phyloP scores from a whole-genome alignment of 2,797 vertebrate species.

The Zenarchopterus dispar region DNA sequence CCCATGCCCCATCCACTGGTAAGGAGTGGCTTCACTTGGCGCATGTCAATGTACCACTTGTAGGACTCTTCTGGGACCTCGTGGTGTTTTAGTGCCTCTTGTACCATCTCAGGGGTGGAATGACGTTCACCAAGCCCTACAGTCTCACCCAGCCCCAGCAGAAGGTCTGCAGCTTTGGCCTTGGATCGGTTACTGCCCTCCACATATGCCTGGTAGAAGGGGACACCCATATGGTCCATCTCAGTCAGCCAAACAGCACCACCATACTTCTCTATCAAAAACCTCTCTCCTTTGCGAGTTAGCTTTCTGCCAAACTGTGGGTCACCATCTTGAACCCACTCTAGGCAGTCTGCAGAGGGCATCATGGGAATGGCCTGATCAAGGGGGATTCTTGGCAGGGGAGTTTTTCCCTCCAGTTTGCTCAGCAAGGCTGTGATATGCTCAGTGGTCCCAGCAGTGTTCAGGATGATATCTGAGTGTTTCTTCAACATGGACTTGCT shows the following conservation, averaged over 20 bases:
- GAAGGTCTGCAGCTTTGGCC: conserved; percentile 85
- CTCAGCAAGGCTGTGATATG: conserved; percentile 74
- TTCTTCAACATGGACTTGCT: conserved; percentile 79
- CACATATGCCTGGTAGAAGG: conserved; percentile 86
- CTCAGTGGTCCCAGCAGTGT: conserved; percentile 72
- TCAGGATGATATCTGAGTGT: conserved; percentile 78
- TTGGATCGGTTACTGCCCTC: conserved; percentile 73
- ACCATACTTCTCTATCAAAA: conserved; percentile 80
- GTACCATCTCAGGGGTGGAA: conserved; percentile 77
- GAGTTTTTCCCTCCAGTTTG: conserved; percentile 66
- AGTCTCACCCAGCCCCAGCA: conserved; percentile 85
- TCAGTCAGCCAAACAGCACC: conserved; percentile 85
- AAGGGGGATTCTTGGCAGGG: conserved; percentile 79
- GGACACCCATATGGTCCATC: conserved; percentile 85
- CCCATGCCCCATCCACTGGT: conserved; percentile 89
- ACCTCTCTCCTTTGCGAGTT: conserved; percentile 82
- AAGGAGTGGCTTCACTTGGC: conserved; percentile 75
- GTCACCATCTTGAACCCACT: conserved; percentile 83
- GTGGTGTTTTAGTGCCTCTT: conserved; percentile 81
- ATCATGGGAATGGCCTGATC: conserved; percentile 82
- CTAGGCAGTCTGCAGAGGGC: conserved; percentile 80
- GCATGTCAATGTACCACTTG: conserved; percentile 84
- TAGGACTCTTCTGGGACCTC: conserved; percentile 82
- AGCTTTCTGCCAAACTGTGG: conserved; percentile 83
- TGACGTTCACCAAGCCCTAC: conserved; percentile 85